phyloP scores from a whole-genome alignment of 1,140 invertebrate genomes.

The Rhyacophila brunnea region DNA sequence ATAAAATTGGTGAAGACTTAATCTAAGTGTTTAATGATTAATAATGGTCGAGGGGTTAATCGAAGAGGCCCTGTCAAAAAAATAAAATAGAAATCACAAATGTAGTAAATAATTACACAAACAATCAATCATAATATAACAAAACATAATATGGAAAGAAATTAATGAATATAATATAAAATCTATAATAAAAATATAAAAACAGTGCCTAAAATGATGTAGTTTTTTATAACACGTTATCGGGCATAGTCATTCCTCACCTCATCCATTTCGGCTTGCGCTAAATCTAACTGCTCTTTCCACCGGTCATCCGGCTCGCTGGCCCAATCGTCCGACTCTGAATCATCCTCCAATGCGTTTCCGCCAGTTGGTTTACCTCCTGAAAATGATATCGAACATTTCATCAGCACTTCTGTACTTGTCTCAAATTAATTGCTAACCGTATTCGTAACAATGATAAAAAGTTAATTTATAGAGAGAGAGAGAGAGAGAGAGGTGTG shows the following conservation, averaged over 20 bases:
- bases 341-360: conserved; percentile 23
- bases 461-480: too few relatives aligned
- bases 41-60: conserved; percentile 24
- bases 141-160: not conserved
- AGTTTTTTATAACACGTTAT: not conserved
- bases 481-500: too few relatives aligned
- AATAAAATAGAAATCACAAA: too few relatives aligned
- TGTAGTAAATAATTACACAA: too few relatives aligned
- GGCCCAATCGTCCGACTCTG: conserved; percentile 11
- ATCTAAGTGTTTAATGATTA: conserved; percentile 1
- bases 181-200: not conserved
- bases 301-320: conserved; percentile 21
- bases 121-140: too few relatives aligned
- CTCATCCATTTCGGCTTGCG: conserved; percentile 35
- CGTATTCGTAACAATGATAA: too few relatives aligned
- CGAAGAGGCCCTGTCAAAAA: conserved; percentile 33
- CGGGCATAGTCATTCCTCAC: conserved; percentile 7
- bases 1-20: not conserved
- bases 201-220: not conserved
- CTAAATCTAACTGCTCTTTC: conserved; percentile 31
- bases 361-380: conserved; percentile 39
- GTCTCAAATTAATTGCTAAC: too few relatives aligned
- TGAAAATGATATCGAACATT: too few relatives aligned
- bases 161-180: conserved; percentile 6
- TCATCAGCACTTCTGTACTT: too few relatives aligned